Percentiles rank a stretch among this genome's conserved stretches.
Conservation (phyloP, 2,797 vertebrate species). For the Lepilemur ruficaudatus region DNA sequence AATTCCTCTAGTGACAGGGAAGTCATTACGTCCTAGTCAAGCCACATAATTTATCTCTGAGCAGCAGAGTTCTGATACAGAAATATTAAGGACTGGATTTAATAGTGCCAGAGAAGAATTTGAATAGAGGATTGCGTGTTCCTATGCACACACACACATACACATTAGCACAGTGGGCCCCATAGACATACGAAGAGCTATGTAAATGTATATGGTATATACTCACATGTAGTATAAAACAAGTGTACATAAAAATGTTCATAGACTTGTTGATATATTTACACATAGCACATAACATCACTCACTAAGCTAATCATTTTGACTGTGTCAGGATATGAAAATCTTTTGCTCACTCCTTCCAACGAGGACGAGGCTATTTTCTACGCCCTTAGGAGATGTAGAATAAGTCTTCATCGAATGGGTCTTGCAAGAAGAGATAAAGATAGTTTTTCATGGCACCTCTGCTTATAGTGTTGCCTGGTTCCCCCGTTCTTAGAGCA, state of each 20-base stretch:
- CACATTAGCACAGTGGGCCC: not conserved
- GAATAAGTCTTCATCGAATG: not conserved
- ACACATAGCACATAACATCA: not conserved
- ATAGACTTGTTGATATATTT: not conserved
- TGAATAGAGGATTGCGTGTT: not conserved
- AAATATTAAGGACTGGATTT: constrained; percentile 7
- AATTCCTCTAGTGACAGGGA: constrained; percentile 40
- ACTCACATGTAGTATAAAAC: not conserved
- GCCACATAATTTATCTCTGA: not conserved
- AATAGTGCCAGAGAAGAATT: not conserved
- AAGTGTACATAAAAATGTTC: not conserved
- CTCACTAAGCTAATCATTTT: not conserved
- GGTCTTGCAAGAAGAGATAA: not conserved
- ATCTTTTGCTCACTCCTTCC: not conserved
- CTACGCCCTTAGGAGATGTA: not conserved
- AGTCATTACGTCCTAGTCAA: constrained; percentile 36
- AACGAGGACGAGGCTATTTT: not conserved
- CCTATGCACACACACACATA: not conserved
- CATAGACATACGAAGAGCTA: not conserved
- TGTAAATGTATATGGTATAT: not conserved
- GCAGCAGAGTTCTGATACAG: not conserved
- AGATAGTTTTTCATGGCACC: not conserved
- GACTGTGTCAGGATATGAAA: not conserved
- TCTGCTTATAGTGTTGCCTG: not conserved
- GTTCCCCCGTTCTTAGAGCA: not conserved